Percentiles rank a stretch among this genome's conserved stretches.
Evolutionary conservation across 2,888 invertebrate genomes (phyloP).

Genomic region (Sympetrum striolatum): DNA sequence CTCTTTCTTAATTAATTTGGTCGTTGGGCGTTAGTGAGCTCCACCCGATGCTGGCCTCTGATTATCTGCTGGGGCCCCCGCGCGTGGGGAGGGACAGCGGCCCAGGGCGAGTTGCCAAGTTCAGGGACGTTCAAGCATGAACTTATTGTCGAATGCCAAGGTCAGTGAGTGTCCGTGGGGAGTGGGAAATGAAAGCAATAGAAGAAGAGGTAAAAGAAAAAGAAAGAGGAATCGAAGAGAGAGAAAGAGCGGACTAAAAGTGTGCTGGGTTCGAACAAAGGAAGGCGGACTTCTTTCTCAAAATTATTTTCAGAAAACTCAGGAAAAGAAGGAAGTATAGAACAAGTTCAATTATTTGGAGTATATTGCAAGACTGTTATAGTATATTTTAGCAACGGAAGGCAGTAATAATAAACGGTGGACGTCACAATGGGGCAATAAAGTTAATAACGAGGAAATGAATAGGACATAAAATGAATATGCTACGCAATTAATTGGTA

Average conservation of each 20-base stretch:
- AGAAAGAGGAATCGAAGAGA: background rate
- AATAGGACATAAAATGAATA: too few relatives aligned
- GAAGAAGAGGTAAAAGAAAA: background rate
- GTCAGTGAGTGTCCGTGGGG: conserved; percentile 33
- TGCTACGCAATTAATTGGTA: too few relatives aligned
- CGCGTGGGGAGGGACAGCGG: background rate
- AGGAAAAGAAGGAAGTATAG: too few relatives aligned
- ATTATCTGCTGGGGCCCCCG: background rate
- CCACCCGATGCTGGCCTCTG: background rate
- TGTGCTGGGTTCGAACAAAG: too few relatives aligned
- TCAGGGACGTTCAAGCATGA: conserved; percentile 41
- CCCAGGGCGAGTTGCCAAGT: conserved; percentile 25
- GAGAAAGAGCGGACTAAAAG: background rate
- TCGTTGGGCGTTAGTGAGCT: background rate
- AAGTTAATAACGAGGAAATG: too few relatives aligned
- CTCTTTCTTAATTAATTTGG: background rate
- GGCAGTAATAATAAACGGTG: too few relatives aligned
- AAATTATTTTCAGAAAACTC: too few relatives aligned
- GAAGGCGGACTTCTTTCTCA: too few relatives aligned
- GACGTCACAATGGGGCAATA: too few relatives aligned
- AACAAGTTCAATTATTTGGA: too few relatives aligned
- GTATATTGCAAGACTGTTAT: too few relatives aligned
- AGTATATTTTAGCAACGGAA: too few relatives aligned
- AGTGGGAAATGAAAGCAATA: background rate
- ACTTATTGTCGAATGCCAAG: conserved; percentile 44